Percentiles rank a stretch among this genome's conserved stretches.
phyloP scores from a whole-genome alignment of 2,113 vertebrate species.

The Brienomyrus longianalis region DNA sequence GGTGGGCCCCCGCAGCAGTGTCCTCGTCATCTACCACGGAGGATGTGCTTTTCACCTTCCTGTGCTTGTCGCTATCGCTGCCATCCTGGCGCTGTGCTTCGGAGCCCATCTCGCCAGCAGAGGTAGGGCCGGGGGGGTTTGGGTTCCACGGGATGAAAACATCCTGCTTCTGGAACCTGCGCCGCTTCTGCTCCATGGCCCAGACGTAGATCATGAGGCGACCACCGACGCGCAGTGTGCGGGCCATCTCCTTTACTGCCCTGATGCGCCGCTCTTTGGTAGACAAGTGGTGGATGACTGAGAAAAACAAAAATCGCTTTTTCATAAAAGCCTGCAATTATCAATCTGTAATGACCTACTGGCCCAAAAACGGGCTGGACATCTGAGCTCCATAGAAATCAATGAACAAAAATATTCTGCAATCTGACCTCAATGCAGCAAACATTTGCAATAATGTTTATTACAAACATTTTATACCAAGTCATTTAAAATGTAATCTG shows the following conservation, averaged over 20 bases:
- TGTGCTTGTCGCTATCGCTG: slow-evolving; percentile 50
- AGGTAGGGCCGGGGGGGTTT: slow-evolving; percentile 44
- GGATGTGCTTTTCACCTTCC: slow-evolving; percentile 59
- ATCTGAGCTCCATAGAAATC: background rate
- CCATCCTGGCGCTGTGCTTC: slow-evolving; percentile 39
- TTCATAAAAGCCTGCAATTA: background rate
- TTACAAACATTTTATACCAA: background rate
- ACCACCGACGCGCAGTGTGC: slow-evolving; percentile 63
- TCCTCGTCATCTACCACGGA: slow-evolving; percentile 53
- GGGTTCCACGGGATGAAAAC: slow-evolving; percentile 69
- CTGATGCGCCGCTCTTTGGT: slow-evolving; percentile 54
- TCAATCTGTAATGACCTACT: background rate
- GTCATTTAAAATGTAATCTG: background rate
- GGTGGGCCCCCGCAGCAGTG: slow-evolving; percentile 18
- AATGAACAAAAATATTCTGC: background rate
- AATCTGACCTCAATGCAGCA: background rate
- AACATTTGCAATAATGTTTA: background rate
- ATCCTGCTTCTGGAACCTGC: slow-evolving; percentile 73
- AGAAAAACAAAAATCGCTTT: slow-evolving; percentile 24
- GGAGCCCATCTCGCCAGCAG: slow-evolving; percentile 21
- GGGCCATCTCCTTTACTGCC: slow-evolving; percentile 70
- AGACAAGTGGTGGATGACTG: slow-evolving; percentile 70
- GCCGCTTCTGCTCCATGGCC: slow-evolving; percentile 73
- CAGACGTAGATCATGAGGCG: slow-evolving; percentile 79
- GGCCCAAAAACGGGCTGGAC: background rate